A percentile compares a stretch with the other conserved stretches of the same genome.
These are phyloP conservation scores for Semotilus atromaculatus DNA, from an alignment of 2,797 vertebrate species.

Conservation along the genomic window DNA sequence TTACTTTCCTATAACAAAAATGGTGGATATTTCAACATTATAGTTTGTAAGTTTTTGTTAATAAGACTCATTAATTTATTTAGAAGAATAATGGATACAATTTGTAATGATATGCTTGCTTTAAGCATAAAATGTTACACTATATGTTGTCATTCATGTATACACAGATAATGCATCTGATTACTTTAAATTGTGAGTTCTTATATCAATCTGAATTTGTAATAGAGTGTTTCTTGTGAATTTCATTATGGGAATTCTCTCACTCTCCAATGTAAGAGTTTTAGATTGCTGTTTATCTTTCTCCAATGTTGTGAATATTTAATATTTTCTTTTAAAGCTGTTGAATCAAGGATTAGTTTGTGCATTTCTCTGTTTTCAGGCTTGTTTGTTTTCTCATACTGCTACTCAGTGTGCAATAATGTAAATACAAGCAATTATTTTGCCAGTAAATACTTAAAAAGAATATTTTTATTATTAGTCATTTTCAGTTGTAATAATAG, in stretches of 20 bases:
- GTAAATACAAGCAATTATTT: slow-evolving; percentile 69
- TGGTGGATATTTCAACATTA: neutral
- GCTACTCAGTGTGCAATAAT: slow-evolving; percentile 32
- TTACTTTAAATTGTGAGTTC: neutral
- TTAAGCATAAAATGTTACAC: neutral
- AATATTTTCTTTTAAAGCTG: neutral
- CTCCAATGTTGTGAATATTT: slow-evolving; percentile 16
- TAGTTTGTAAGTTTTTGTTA: neutral
- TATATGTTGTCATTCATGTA: neutral
- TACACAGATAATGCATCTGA: slow-evolving; percentile 2
- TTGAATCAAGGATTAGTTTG: slow-evolving; percentile 11
- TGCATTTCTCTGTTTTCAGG: slow-evolving; percentile 18
- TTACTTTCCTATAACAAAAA: neutral
- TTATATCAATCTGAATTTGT: neutral
- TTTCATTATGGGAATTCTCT: neutral
- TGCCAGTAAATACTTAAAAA: slow-evolving; percentile 71
- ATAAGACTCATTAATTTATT: neutral
- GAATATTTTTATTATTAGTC: too few relatives aligned
- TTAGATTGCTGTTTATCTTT: slow-evolving; percentile 30
- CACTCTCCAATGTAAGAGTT: neutral
- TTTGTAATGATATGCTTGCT: neutral
- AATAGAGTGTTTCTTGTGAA: neutral
- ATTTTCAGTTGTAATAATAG: neutral
- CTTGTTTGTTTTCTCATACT: slow-evolving; percentile 11
- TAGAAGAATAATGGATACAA: neutral